Conservation (phyloP, 2,797 vertebrate genomes). For the Miichthys miiuy region DNA sequence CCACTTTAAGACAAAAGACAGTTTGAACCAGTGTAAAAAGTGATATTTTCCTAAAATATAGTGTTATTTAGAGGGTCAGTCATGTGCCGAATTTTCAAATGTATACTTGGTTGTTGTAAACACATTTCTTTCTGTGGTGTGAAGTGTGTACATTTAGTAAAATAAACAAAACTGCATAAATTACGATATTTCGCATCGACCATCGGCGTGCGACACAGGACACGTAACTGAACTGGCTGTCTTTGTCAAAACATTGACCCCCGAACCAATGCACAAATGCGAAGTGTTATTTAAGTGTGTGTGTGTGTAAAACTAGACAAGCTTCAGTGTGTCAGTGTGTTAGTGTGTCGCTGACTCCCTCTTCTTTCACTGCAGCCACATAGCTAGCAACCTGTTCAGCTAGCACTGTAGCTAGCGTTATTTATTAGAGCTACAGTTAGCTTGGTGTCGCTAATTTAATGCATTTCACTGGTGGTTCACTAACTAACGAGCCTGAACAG, state of each 20-base stretch:
- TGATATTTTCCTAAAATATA: neutral
- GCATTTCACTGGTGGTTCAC: neutral
- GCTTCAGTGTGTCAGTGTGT: neutral
- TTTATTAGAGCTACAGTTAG: fast-evolving
- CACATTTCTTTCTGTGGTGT: neutral
- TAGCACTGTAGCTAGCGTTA: constrained; percentile 29
- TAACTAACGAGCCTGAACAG: neutral
- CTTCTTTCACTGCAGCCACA: neutral
- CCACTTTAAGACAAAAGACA: neutral
- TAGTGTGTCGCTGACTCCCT: neutral
- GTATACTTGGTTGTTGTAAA: neutral
- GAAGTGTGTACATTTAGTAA: neutral
- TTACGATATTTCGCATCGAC: neutral
- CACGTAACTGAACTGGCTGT: too few species aligned
- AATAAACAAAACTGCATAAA: neutral
- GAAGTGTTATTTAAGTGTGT: neutral
- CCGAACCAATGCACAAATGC: neutral
- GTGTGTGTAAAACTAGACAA: neutral
- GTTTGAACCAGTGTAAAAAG: neutral
- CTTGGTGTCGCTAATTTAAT: neutral
- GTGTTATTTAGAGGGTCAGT: neutral
- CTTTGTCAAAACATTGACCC: neutral
- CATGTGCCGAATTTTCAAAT: neutral
- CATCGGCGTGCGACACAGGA: neutral
- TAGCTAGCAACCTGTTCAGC: neutral